Base-by-base conservation (phyloP, 2,113 vertebrate genomes). In the Ibidorhyncha struthersii region DNA sequence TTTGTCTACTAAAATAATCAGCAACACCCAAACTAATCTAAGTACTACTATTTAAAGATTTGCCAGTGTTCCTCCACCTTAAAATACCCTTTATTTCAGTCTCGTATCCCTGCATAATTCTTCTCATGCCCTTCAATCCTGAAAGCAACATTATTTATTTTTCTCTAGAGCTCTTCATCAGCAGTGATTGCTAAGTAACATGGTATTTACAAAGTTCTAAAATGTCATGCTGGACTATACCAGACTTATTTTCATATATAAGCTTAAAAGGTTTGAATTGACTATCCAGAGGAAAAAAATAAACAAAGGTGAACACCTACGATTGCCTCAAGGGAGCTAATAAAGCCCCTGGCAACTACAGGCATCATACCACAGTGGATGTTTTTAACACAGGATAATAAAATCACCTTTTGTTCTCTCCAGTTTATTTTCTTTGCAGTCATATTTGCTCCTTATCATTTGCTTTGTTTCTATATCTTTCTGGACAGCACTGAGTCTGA, bases 391-490 rank as follows among this genome's bases (percentile, higher is more conserved):
- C 6, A 77, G 12, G 32, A 41, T 77, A 79, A 36, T 14, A 55
- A 20, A 63, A 40, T 78, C 97, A 99, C 99, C 99, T 99, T 99
- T 99, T 26, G 99, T 99, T 97, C 99, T 99, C 97, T 99, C 99
- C 94, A 99, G 98, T 96, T 99, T 99, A 96, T 99, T 99, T 89
- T 99, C 99, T 94, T 99, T 98, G 96, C 99, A 99, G 98, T 99
- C 99, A 2, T 98, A 99, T 94, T 99, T 99, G 98, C 98, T 96
- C 62, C 98, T 98, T 96, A 98, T 98, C 0, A 98, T 94, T 97
- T 99, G 99, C 71, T 98, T 98, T 70, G 98, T 98, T 95, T 99
- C 99, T 72, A 99, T 93, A 89, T 97, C 98, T 91, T 98, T 98
- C 96, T 98, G 99, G 79, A 99, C 97, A 16, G 95, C 50, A 67